A percentile compares a stretch with the other conserved stretches of the same genome.
Conservation (phyloP, 2,113 vertebrate genomes). For the Tonatia bakeri region DNA sequence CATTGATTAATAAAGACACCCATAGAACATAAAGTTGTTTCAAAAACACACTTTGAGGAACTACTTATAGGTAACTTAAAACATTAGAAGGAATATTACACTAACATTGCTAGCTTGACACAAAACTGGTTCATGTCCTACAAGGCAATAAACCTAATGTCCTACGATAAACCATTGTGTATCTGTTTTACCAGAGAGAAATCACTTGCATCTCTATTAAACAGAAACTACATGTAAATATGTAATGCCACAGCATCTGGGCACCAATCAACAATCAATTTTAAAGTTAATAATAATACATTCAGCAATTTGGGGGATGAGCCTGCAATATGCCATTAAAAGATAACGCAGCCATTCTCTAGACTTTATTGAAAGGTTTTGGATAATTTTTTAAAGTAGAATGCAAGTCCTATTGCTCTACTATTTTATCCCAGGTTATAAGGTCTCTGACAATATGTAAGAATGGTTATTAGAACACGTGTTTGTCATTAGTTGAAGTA, state of each 20-base stretch:
- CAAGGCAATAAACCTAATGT: background rate
- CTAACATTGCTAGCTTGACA: background rate
- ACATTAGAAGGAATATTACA: background rate
- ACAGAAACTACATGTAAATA: background rate
- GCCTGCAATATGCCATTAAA: background rate
- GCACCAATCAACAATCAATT: background rate
- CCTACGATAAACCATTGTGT: background rate
- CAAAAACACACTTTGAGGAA: background rate
- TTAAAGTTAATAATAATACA: background rate
- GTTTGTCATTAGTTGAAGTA: background rate
- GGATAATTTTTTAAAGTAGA: background rate
- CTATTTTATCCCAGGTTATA: background rate
- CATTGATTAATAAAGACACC: background rate
- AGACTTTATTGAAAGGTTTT: background rate
- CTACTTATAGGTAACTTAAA: background rate
- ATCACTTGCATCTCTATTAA: background rate
- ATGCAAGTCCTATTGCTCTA: background rate
- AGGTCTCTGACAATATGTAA: background rate
- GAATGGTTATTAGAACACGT: background rate
- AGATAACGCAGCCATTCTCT: background rate
- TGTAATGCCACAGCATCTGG: background rate
- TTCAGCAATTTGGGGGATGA: background rate
- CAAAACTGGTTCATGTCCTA: background rate
- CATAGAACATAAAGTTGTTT: background rate
- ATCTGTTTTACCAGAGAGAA: background rate